Percentiles rank a stretch among this genome's conserved stretches.
These are phyloP conservation scores for Calidris pugnax DNA, from an alignment of 2,113 vertebrate genomes.

Conservation along the genomic window DNA sequence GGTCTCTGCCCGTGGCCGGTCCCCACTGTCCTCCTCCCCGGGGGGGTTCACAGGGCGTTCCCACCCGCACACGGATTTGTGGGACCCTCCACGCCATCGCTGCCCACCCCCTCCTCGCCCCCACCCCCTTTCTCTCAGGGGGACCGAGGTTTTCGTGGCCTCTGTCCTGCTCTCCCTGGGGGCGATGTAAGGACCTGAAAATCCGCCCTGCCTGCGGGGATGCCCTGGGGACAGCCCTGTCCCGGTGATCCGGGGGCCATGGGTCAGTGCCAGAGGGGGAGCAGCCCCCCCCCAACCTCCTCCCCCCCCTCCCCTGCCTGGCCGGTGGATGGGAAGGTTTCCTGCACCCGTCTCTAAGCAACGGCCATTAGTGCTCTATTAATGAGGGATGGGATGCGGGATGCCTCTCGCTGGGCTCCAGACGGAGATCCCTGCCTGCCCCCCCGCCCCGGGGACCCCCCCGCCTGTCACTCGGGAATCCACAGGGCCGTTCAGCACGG, in stretches of 20 bases:
- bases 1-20: rapidly evolving
- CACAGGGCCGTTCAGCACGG: neutral
- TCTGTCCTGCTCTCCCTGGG: neutral
- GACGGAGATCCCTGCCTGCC: neutral
- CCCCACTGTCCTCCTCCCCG: neutral
- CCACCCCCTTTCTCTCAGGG: rapidly evolving
- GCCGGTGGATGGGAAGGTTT: neutral
- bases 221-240: neutral
- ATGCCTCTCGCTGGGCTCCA: neutral
- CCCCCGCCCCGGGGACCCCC: neutral
- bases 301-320: rapidly evolving
- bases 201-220: neutral
- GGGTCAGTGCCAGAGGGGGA: neutral
- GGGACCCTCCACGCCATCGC: rapidly evolving
- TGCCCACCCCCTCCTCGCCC: neutral
- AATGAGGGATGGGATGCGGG: neutral
- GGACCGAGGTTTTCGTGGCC: neutral
- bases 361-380: neutral
- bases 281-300: neutral
- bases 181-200: neutral
- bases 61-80: neutral
- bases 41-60: neutral
- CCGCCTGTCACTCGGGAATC: rapidly evolving
- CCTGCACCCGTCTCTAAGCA: constrained; percentile 33
- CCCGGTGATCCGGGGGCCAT: rapidly evolving